These are phyloP conservation scores for Apamea monoglypha DNA, from an alignment of 2,888 invertebrate species.

Conservation along the genomic window DNA sequence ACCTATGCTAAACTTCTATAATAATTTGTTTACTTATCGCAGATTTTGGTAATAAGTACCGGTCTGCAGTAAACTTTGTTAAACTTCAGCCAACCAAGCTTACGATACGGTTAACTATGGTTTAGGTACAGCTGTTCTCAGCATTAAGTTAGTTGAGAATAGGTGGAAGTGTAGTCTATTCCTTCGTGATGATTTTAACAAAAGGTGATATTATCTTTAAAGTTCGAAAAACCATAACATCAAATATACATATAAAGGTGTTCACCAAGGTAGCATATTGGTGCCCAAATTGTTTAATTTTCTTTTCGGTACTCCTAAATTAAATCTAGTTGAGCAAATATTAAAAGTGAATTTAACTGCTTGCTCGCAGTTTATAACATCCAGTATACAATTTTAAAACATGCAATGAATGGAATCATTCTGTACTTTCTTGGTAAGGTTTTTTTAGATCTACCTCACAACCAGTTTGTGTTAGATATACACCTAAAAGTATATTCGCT, in stretches of 20 bases:
- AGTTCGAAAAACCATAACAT: not conserved
- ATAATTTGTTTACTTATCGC: not conserved
- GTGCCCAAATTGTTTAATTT: not conserved
- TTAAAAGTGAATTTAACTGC: not conserved
- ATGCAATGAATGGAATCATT: not conserved
- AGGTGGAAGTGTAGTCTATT: not conserved
- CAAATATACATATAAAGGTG: not conserved
- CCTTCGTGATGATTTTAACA: not conserved
- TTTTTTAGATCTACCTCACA: not conserved
- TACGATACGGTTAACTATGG: not conserved
- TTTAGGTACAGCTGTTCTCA: not conserved
- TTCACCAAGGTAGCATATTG: constrained; percentile 7
- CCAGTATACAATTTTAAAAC: not conserved
- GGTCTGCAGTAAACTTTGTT: not conserved
- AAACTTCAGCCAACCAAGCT: not conserved
- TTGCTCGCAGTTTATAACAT: not conserved
- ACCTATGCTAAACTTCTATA: not conserved
- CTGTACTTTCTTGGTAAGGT: not conserved
- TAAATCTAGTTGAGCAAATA: not conserved
- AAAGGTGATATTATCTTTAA: not conserved
- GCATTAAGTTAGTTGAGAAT: not conserved
- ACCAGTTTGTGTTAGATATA: not conserved
- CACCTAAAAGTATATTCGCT: not conserved
- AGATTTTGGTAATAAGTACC: too few relatives aligned
- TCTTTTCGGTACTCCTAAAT: not conserved